Base-by-base conservation (phyloP, 2,888 invertebrate species). In the Drosophila hawaiiensis region DNA sequence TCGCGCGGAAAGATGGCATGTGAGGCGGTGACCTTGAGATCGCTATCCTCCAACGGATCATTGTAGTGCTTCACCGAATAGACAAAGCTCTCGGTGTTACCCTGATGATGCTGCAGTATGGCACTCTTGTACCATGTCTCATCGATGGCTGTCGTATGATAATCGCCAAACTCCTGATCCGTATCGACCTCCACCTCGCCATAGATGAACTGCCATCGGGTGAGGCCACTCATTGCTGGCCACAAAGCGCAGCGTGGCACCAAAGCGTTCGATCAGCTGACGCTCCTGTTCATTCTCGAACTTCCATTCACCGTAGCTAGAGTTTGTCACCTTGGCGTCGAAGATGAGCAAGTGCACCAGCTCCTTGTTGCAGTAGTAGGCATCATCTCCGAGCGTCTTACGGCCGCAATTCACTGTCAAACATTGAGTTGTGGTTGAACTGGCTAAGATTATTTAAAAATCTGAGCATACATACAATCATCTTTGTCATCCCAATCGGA, bases 121-220 rank as follows among this genome's bases (percentile, higher is more conserved):
- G 98, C 98, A 75, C 97, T 96, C 92, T 97, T 97, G 92, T 98
- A 98, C 97, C 98, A 98, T 0, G 97, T 96, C 92, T 98, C 98
- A 91, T 98, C 97, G 31, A 97, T 97, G 0, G 98, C 96, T 62
- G 95, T 95, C 6, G 94, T 95, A 91, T 97, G 96, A 55, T 95
- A 93, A 84, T 97, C 97, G 14, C 97, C 97, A 89, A 97, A 97
- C 76, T 96, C 95, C 25, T 95, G 89, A 84, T 93, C 93, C 31
- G 91, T 92, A 29, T 93, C 94, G 14, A 94, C 93, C 73, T 94
- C 94, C 28, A 95, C 95, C 84, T 95, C 95, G 25, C 94, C 95
- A 68, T 94, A 94, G 53, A 96, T 95, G 81, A 96, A 96, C 92
- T 97, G 96, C 97, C 98, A 98, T 62, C 98, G 94, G 0, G 98